Percentiles rank a stretch among this genome's conserved stretches.
These are phyloP conservation scores for Leucosticte australis DNA, from an alignment of 2,113 vertebrate genomes.

Conservation along the genomic window DNA sequence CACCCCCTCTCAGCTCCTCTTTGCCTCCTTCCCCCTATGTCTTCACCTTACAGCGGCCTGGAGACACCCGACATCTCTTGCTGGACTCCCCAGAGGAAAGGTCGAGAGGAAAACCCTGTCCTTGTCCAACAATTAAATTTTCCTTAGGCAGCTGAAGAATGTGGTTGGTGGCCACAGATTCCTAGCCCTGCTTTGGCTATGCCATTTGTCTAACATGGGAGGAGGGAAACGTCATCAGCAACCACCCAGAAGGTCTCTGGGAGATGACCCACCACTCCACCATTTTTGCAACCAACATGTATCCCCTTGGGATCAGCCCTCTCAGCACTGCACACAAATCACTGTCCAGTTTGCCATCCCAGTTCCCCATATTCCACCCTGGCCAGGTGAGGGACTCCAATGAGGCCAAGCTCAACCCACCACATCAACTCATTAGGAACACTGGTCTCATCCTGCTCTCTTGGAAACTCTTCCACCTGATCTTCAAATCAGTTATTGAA, in stretches of 20 bases:
- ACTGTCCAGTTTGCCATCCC: too few species aligned
- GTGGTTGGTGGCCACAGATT: neutral
- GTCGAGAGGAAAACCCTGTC: neutral
- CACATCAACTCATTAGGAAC: neutral
- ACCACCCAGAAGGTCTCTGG: neutral
- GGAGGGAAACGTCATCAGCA: neutral
- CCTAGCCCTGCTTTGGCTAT: neutral
- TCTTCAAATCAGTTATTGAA: neutral
- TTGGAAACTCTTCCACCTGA: neutral
- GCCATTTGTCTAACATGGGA: rapidly evolving
- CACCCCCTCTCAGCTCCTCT: neutral
- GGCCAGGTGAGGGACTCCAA: neutral
- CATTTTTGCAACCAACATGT: rapidly evolving
- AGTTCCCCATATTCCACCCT: neutral
- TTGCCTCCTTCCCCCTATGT: rapidly evolving
- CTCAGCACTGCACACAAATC: neutral
- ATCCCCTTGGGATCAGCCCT: neutral
- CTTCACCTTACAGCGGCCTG: rapidly evolving
- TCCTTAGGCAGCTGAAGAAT: neutral
- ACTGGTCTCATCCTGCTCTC: neutral
- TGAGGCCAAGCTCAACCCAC: neutral
- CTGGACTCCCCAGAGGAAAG: neutral
- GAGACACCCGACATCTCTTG: rapidly evolving
- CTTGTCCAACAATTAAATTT: neutral
- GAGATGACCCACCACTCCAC: neutral